phyloP scores from a whole-genome alignment of 1,140 invertebrate genomes.

The Tetragnatha versicolor region DNA sequence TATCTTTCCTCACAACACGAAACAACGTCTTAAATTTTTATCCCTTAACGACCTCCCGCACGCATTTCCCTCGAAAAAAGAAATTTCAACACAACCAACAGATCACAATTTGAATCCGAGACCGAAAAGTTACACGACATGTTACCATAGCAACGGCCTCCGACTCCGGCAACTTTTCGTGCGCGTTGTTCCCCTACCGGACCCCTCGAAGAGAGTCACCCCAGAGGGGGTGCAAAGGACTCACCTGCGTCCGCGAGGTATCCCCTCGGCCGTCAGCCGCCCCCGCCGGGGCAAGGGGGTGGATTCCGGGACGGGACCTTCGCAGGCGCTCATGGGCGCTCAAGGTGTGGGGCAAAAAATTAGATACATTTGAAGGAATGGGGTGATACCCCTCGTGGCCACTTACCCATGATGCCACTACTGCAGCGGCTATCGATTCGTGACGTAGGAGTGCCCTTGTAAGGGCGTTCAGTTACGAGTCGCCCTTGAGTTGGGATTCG shows the following conservation, averaged over 20 bases:
- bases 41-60: no score
- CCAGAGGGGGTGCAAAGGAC: background rate
- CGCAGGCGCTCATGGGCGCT: background rate
- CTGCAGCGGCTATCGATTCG: constrained; percentile 41
- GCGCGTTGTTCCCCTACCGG: no score
- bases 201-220: no score
- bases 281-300: background rate
- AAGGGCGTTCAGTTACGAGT: constrained; percentile 34
- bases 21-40: no score
- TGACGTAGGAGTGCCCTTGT: constrained; percentile 36
- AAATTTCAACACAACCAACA: no score
- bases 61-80: no score
- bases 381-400: no score
- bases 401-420: constrained; percentile 9
- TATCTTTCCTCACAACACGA: no score
- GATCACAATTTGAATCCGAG: no score
- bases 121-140: no score
- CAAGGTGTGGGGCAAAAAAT: background rate
- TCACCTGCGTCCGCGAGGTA: background rate
- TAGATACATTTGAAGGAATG: no score
- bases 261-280: background rate
- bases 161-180: no score
- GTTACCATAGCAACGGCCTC: background rate
- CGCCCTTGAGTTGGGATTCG: background rate
- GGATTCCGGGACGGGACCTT: background rate